Conservation (phyloP, 2,797 vertebrate genomes). For the Podarcis lilfordi region DNA sequence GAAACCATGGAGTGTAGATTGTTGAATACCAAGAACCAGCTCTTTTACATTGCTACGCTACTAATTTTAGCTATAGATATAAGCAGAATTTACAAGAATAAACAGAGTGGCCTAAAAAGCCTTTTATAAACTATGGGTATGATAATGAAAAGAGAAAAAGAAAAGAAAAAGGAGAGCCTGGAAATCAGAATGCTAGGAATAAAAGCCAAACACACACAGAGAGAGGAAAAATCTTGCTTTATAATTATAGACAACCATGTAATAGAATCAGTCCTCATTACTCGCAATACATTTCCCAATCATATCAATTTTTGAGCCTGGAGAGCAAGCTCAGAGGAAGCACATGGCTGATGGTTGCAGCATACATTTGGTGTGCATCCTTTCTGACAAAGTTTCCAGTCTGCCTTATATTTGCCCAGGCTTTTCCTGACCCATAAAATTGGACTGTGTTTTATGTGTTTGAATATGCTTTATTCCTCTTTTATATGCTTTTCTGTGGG, state of each 20-base stretch:
- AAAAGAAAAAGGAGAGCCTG: neutral
- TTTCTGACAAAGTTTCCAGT: slow-evolving; percentile 16
- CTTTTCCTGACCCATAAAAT: no score
- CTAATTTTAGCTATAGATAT: neutral
- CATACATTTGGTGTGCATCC: neutral
- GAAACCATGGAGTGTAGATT: no score
- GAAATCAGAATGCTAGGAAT: slow-evolving; percentile 17
- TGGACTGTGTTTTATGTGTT: no score
- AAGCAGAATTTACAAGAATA: neutral
- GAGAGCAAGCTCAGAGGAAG: neutral
- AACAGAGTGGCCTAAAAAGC: neutral
- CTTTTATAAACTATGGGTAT: neutral
- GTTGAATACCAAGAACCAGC: neutral
- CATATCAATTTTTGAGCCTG: neutral
- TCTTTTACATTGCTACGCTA: neutral
- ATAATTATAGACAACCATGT: slow-evolving; percentile 26
- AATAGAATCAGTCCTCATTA: slow-evolving; percentile 7
- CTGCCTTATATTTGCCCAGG: neutral
- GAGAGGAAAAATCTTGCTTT: slow-evolving; percentile 8
- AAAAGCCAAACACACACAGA: neutral
- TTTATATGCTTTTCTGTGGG: no score
- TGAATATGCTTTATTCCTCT: no score
- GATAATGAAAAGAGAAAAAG: neutral
- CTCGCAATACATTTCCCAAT: slow-evolving; percentile 22
- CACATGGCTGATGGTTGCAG: neutral